phyloP scores from a whole-genome alignment of 2,797 vertebrate genomes.

The Myotis findleyi region DNA sequence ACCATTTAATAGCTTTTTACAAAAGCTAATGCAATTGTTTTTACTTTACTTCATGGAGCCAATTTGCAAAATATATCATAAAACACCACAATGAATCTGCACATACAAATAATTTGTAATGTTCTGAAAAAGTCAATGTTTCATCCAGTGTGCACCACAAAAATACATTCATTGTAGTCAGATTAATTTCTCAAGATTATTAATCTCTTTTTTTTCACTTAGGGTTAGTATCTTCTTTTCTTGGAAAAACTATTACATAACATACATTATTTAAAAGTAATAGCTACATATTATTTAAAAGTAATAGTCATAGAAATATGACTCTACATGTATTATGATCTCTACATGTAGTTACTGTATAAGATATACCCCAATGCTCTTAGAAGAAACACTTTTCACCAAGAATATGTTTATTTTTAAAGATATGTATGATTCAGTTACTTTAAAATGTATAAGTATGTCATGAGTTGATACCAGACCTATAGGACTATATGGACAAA shows the following conservation, averaged over 20 bases:
- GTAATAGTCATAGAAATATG: background rate
- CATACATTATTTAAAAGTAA: background rate
- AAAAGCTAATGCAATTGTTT: slow-evolving; percentile 50
- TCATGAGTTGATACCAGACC: background rate
- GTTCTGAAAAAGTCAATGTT: background rate
- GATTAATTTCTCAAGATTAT: background rate
- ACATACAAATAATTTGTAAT: background rate
- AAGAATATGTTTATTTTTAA: slow-evolving; percentile 4
- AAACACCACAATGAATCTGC: background rate
- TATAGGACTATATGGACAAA: background rate
- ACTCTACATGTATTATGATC: background rate
- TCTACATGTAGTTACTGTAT: background rate
- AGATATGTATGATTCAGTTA: background rate
- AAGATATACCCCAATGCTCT: background rate
- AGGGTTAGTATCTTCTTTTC: background rate
- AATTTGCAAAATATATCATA: slow-evolving; percentile 38
- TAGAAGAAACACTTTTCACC: slow-evolving; percentile 2
- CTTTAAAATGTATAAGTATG: slow-evolving; percentile 4
- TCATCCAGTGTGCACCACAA: background rate
- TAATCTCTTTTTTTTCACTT: slow-evolving; percentile 6
- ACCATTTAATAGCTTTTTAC: slow-evolving; percentile 26
- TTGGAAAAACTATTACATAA: slow-evolving; percentile 39
- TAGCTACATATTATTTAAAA: background rate
- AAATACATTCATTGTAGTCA: background rate
- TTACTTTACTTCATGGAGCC: background rate